Evolutionary conservation across 2,113 vertebrate species (phyloP).

Genomic region (Morphnarchus princeps): DNA sequence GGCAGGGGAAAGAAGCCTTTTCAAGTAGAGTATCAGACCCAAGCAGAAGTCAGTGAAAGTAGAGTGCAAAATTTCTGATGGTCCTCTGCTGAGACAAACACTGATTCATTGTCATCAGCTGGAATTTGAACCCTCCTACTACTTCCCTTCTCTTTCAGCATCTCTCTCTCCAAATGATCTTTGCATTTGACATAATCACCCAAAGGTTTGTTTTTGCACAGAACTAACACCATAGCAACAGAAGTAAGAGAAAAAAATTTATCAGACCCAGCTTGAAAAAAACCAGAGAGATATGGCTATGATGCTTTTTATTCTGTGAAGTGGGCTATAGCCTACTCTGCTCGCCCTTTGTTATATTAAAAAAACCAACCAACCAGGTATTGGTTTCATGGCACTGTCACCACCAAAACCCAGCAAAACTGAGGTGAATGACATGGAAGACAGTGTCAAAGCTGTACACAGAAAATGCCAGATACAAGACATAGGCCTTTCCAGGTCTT

Average conservation of each 20-base stretch:
- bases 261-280: neutral
- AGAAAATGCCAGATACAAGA: neutral
- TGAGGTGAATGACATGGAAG: neutral
- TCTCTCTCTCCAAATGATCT: neutral
- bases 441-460: neutral
- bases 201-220: slow-evolving; percentile 44
- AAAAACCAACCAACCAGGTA: neutral
- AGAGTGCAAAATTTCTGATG: slow-evolving; percentile 18
- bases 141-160: slow-evolving; percentile 42
- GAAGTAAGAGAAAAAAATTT: slow-evolving; percentile 24
- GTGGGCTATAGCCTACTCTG: neutral
- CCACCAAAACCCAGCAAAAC: neutral
- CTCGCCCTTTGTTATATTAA: neutral
- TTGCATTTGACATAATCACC: slow-evolving; percentile 39
- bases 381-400: neutral
- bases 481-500: neutral
- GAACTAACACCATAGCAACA: slow-evolving; percentile 45
- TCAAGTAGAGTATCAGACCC: neutral
- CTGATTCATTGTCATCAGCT: slow-evolving; percentile 44
- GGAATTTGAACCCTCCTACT: slow-evolving; percentile 44
- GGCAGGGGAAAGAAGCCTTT: neutral
- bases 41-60: neutral
- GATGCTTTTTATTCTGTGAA: neutral
- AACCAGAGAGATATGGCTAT: neutral
- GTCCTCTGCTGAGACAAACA: slow-evolving; percentile 41